Percentiles rank a stretch among this genome's conserved stretches.
Evolutionary conservation across 2,113 vertebrate species (phyloP).

Genomic region (Laticauda colubrina): DNA sequence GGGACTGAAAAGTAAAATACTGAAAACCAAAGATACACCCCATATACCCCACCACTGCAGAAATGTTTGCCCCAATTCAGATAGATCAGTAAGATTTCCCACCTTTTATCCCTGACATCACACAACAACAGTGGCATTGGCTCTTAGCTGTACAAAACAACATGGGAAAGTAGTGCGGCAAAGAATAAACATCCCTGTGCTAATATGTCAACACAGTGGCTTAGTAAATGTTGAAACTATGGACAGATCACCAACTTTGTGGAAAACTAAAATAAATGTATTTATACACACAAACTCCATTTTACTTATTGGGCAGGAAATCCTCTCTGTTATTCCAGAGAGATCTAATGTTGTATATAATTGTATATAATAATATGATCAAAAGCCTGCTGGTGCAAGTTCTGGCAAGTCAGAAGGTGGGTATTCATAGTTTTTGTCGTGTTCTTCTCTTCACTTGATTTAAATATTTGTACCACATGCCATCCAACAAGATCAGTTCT

Average conservation of each 20-base stretch:
- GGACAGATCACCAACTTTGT: not conserved
- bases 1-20: not conserved
- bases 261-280: not conserved
- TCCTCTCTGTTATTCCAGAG: not conserved
- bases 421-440: not conserved
- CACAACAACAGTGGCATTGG: not conserved
- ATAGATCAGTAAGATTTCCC: not conserved
- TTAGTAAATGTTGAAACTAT: not conserved
- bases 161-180: not conserved
- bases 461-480: not conserved
- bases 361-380: not conserved
- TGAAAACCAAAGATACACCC: not conserved
- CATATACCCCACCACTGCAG: not conserved
- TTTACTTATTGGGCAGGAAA: not conserved
- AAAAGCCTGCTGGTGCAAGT: not conserved
- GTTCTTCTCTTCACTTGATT: not conserved
- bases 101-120: not conserved
- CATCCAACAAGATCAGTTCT: not conserved
- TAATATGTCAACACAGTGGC: not conserved
- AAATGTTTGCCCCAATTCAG: not conserved
- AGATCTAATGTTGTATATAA: not conserved
- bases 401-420: not conserved
- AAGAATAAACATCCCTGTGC: not conserved
- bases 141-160: not conserved
- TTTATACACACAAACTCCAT: not conserved